Evolutionary conservation across 2,797 vertebrate genomes (phyloP), one percentile per base, ranked within the genome.

Genomic region (Bryconaethiops microstoma): DNA sequence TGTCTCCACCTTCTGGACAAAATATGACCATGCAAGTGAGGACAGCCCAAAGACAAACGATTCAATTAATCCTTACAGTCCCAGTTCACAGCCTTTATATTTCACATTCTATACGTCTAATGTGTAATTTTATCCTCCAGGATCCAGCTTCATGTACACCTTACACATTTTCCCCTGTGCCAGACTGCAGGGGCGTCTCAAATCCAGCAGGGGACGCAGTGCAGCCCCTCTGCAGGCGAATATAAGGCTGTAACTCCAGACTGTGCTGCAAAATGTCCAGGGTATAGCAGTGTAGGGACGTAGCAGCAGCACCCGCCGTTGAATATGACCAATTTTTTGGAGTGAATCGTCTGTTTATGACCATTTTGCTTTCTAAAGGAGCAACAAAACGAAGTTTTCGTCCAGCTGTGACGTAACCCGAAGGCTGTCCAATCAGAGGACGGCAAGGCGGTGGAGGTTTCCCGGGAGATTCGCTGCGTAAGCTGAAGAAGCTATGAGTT

Each of bases 121-220:
- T 29, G 29, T 29, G 29, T 29, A 29, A 29, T 29, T 29, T 29
- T 29, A 29, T 29, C 29, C 29, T 29, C 29, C 3, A 29, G 29
- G 29, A 29, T 29, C 29, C 29, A 29, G 29, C 29, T 29, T 29
- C 29, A 29, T 29, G 29, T n/a, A n/a, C n/a, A n/a, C n/a, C n/a
- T n/a, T 29, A 29, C 29, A 29, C 29, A 29, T 29, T 29, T 29
- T 29, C 29, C 29, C 29, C 1, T 29, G 3, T 29, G 29, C 19
- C 14, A 25, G 21, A 4, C 17, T 54, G 68, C 23, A 54, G 14
- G 14, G 17, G 5, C 40, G 55, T 60, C n/a, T 17, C 35, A 23
- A n/a, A 35, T 76, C 80, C 83, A 76, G 69, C 65, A 82, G 73
- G 76, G 74, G 83, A 79, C 76, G 82, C 69, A 73, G 50, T 45